These are phyloP conservation scores for Tortricodes alternella DNA, from an alignment of 2,888 invertebrate species.

Conservation along the genomic window DNA sequence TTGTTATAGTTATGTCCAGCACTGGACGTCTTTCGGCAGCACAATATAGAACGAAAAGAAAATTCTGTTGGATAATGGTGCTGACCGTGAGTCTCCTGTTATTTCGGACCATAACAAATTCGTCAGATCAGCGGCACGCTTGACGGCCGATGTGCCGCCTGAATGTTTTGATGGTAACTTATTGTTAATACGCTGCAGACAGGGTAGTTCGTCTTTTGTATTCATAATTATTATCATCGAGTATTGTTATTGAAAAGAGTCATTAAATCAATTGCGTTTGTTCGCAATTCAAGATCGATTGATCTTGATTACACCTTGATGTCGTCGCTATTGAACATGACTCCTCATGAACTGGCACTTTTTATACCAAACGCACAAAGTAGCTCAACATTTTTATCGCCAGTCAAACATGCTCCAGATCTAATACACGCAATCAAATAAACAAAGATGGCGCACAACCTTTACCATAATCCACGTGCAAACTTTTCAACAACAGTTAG, in stretches of 20 bases:
- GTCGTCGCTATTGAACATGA: no score
- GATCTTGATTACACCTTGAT: no score
- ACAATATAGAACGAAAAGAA: no score
- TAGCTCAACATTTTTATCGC: conserved; percentile 54
- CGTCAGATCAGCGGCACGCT: conserved; percentile 74
- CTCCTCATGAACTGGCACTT: no score
- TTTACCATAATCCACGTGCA: conserved; percentile 43
- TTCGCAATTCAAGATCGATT: no score
- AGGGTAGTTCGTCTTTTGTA: conserved; percentile 30
- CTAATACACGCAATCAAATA: conserved; percentile 69
- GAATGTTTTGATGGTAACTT: conserved; percentile 67
- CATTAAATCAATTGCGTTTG: conserved; percentile 8
- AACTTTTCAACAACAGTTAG: conserved; percentile 32
- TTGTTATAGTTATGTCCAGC: no score
- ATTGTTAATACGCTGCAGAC: conserved; percentile 50
- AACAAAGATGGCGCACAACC: conserved; percentile 64
- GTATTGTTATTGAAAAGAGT: conserved; percentile 21
- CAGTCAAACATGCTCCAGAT: conserved; percentile 62
- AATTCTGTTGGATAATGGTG: conserved; percentile 22
- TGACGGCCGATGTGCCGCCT: conserved; percentile 65
- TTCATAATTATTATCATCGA: conserved; percentile 26
- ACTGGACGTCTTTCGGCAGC: no score
- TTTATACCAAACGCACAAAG: background rate
- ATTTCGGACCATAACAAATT: conserved; percentile 80
- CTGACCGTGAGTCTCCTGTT: conserved; percentile 54